Evolutionary conservation across 2,797 vertebrate species (phyloP).

Genomic region (Sarcophilus harrisii): DNA sequence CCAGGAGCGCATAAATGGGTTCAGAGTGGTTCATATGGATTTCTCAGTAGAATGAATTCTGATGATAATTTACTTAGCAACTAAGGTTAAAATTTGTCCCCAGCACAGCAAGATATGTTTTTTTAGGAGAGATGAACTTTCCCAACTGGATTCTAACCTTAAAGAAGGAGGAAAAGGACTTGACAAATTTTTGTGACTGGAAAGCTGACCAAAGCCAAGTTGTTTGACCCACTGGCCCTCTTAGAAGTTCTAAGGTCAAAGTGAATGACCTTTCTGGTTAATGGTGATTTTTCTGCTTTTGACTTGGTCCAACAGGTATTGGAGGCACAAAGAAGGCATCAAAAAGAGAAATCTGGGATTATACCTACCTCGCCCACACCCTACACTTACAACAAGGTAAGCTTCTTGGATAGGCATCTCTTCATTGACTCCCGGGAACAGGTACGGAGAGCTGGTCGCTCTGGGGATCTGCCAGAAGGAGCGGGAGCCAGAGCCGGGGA

Average conservation of each 20-base stretch:
- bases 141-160: not conserved
- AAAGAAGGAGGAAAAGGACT: not conserved
- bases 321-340: constrained; percentile 99
- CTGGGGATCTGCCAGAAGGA: not conserved
- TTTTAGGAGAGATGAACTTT: not conserved
- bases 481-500: not conserved
- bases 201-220: not conserved
- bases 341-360: constrained; percentile 99
- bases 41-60: not conserved
- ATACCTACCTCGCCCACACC: constrained; percentile 99
- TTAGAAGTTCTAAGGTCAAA: constrained; percentile 5
- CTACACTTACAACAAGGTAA: constrained; percentile 99
- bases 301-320: constrained; percentile 89
- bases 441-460: not conserved
- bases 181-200: not conserved
- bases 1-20: not conserved
- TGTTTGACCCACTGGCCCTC: not conserved
- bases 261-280: not conserved
- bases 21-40: not conserved
- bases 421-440: not conserved
- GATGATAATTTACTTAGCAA: not conserved
- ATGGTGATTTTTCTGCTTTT: constrained; percentile 46
- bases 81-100: not conserved
- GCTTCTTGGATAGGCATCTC: not conserved
- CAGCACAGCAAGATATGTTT: not conserved